Evolutionary conservation across 1,140 invertebrate genomes (phyloP).

Genomic region (Aphaenogaster rudis): DNA sequence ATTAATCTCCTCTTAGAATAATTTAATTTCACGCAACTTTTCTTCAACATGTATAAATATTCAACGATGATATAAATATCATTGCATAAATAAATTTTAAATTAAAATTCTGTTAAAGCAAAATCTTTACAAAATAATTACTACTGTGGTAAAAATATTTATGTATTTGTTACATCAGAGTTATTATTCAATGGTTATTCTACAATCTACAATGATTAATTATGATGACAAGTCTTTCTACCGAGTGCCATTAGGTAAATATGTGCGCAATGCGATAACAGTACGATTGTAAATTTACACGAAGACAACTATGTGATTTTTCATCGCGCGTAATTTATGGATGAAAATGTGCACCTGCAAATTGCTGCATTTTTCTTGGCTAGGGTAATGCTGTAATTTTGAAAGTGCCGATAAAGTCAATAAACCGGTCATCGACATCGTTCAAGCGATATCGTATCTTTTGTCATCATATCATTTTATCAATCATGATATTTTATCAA

Average conservation of each 20-base stretch:
- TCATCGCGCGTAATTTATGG: slow-evolving; percentile 45
- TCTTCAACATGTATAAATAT: slow-evolving; percentile 11
- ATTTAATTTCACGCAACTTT: slow-evolving; percentile 22
- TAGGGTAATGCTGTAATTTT: slow-evolving; percentile 20
- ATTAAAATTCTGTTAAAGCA: background rate
- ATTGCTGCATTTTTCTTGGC: background rate
- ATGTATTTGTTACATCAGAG: background rate
- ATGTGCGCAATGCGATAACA: slow-evolving; percentile 30
- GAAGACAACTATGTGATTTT: slow-evolving; percentile 40
- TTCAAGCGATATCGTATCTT: background rate
- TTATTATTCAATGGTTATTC: background rate
- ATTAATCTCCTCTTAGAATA: background rate
- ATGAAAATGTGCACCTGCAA: background rate
- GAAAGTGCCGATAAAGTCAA: background rate
- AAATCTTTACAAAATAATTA: background rate
- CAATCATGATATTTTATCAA: background rate
- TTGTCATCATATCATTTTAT: background rate
- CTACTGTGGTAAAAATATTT: background rate
- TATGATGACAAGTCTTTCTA: background rate
- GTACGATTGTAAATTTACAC: slow-evolving; percentile 46
- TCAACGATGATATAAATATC: background rate
- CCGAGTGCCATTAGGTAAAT: background rate
- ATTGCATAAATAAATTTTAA: background rate
- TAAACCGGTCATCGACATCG: slow-evolving; percentile 10
- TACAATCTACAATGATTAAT: background rate